Evolutionary conservation across 2,113 vertebrate species (phyloP).

Genomic region (Notothenia rossii): DNA sequence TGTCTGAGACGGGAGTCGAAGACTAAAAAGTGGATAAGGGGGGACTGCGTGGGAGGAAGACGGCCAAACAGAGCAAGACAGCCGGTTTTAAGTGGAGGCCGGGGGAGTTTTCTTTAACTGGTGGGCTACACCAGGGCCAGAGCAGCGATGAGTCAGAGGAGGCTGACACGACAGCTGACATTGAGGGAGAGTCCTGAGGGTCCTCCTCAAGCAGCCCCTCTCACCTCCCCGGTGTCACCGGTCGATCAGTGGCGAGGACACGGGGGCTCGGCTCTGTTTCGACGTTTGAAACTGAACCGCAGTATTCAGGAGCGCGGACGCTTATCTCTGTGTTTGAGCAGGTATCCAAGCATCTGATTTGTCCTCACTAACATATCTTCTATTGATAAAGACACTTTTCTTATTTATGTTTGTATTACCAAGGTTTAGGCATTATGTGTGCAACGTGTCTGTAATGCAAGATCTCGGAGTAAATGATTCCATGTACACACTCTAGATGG

Average conservation of each 20-base stretch:
- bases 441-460: neutral
- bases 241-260: constrained; percentile 58
- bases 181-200: constrained; percentile 74
- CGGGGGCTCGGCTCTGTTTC: constrained; percentile 68
- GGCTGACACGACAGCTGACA: constrained; percentile 73
- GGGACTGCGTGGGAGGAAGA: constrained; percentile 58
- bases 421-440: neutral
- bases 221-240: constrained; percentile 71
- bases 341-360: constrained; percentile 54
- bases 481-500: constrained; percentile 45
- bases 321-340: constrained; percentile 57
- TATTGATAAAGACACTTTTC: neutral
- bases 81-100: constrained; percentile 62
- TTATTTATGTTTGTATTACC: neutral
- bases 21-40: constrained; percentile 55
- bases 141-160: constrained; percentile 80
- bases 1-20: constrained; percentile 42
- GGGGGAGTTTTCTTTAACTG: constrained; percentile 56
- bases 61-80: constrained; percentile 45
- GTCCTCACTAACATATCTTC: neutral
- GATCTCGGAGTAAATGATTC: constrained; percentile 44
- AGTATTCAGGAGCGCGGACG: constrained; percentile 75
- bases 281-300: constrained; percentile 77
- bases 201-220: constrained; percentile 41
- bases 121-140: constrained; percentile 51